Percentiles rank a stretch among this genome's conserved stretches.
Evolutionary conservation across 2,113 vertebrate species (phyloP).

Genomic region (mouse (Mus musculus)): GRCm39 chr1:35001001-35001500

Average conservation of each 20-base stretch:
- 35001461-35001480: not conserved
- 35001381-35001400: not conserved
- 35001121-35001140: not conserved
- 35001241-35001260: not conserved
- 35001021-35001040: not conserved
- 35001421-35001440: not conserved
- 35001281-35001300: not conserved
- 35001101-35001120: not conserved
- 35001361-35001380: not conserved
- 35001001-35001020: no score
- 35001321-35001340: not conserved
- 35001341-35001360: not conserved
- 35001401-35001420: accelerated
- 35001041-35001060: no score
- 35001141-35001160: no score
- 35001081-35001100: not conserved
- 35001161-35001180: not conserved
- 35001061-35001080: not conserved
- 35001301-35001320: not conserved
- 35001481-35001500: not conserved
- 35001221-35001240: not conserved
- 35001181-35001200: not conserved
- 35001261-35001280: not conserved
- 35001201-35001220: not conserved
- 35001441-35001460: not conserved